Evolutionary conservation across 2,797 vertebrate species (phyloP).

Genomic region (Sarcoramphus papa): DNA sequence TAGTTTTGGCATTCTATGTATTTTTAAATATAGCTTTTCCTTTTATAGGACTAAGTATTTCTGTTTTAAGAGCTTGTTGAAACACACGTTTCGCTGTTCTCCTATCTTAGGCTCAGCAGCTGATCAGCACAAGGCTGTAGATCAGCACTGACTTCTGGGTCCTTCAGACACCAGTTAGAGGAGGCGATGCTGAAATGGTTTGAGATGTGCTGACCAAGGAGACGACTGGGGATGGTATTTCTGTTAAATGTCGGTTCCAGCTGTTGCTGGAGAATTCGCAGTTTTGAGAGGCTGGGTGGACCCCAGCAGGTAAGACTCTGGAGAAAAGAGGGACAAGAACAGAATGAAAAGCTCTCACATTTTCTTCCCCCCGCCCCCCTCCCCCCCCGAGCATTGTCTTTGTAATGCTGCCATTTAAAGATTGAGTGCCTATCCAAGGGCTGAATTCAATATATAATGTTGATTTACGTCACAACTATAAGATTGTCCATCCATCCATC

Average conservation of each 20-base stretch:
- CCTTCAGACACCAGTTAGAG: not conserved
- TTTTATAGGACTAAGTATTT: slow-evolving; percentile 45
- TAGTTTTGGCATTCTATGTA: slow-evolving; percentile 54
- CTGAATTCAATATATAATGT: not conserved
- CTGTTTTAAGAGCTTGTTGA: slow-evolving; percentile 18
- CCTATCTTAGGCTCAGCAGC: not conserved
- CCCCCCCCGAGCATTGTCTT: not conserved
- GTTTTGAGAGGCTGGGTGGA: not conserved
- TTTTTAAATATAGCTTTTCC: slow-evolving; percentile 54
- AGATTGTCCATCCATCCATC: not conserved
- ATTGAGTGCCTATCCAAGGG: not conserved
- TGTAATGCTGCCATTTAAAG: not conserved
- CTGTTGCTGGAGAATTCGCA: not conserved
- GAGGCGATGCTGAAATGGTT: not conserved
- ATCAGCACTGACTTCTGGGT: not conserved
- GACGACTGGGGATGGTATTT: not conserved
- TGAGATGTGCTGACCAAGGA: not conserved
- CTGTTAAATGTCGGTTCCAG: not conserved
- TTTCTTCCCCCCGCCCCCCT: not conserved
- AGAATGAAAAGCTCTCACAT: not conserved
- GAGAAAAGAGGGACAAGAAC: not conserved
- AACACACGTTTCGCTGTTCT: not conserved
- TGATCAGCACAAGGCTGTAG: not conserved
- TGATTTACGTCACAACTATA: not conserved
- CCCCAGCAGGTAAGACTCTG: not conserved